Percentiles rank a stretch among this genome's conserved stretches.
These are phyloP conservation scores for Prenolepis imparis DNA, from an alignment of 2,888 invertebrate species.

Conservation along the genomic window DNA sequence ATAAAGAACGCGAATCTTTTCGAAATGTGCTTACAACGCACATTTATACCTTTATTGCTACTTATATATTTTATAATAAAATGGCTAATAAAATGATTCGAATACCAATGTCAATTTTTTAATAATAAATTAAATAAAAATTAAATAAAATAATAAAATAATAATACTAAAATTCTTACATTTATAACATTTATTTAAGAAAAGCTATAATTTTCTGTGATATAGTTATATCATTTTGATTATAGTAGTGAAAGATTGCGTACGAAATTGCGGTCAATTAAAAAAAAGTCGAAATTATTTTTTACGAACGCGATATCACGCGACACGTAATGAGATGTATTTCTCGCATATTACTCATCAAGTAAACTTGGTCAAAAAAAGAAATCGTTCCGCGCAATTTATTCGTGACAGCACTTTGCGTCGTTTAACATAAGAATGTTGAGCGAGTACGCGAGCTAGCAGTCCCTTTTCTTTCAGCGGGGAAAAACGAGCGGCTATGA, in stretches of 20 bases:
- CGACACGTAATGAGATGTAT: slow-evolving; percentile 41
- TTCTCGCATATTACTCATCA: slow-evolving; percentile 18
- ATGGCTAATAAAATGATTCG: background rate
- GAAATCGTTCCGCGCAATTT: slow-evolving; percentile 51
- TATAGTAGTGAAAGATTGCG: background rate
- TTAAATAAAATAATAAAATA: too few species aligned
- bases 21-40: background rate
- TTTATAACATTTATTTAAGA: background rate
- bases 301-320: slow-evolving; percentile 15
- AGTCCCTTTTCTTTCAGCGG: background rate
- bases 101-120: background rate
- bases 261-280: slow-evolving; percentile 12
- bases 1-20: background rate
- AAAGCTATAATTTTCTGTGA: background rate
- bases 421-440: slow-evolving; percentile 52
- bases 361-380: slow-evolving; percentile 17
- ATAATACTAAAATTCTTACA: background rate
- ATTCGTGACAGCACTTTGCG: slow-evolving; percentile 46
- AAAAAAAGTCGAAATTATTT: slow-evolving; percentile 1
- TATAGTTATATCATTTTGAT: background rate
- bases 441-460: slow-evolving; percentile 14
- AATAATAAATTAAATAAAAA: background rate
- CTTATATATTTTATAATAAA: background rate
- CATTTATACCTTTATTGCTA: background rate
- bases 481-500: slow-evolving; percentile 48